Base-by-base conservation (phyloP, 2,888 invertebrate genomes). In the Dorcus parallelipipedus region DNA sequence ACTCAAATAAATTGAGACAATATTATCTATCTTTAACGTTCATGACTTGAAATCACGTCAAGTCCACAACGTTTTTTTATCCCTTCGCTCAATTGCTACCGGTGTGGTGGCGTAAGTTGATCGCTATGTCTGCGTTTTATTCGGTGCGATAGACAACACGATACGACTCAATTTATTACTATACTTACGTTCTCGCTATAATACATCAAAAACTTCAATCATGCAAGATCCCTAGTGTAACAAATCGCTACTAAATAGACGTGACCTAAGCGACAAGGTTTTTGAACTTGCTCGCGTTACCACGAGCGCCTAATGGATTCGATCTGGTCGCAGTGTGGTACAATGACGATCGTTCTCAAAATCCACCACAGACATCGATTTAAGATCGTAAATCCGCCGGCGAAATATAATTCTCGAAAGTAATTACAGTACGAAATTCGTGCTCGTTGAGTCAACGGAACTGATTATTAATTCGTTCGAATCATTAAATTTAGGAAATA, bases 201-300 rank as follows among this genome's bases (percentile, higher is more conserved):
- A 56, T 56, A 49, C 50, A 51, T 56, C 56, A 43, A 56, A 56
- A 56, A 56, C 38, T 43, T 45, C 51, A 51, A 51, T 56, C 51
- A 33, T 20, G 45, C 14, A 9, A 45, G 38, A 45, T 50, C 49
- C 45, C 23, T 47, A 42, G 38, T 45, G 56, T 56, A 56, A 56
- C 56, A 56, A 56, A 56, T 56, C 50, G 56, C 56, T 45, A 50
- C 56, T 56, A 56, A 56, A 56, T 56, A 56, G 56, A 56, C 50
- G 51, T 56, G 56, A 56, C 56, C 56, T 17, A 50, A 38, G 51
- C 56, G 56, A 56, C 56, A 56, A 56, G 56, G 56, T 56, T 56
- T 56, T 56, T 56, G 56, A 56, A 56, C 56, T 51, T 51, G 42
- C 43, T 41, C 45, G 26, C 26, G 48, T n/a, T 43, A 41, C 49